Base-by-base conservation (phyloP, 2,113 vertebrate genomes). In the Lophius piscatorius region DNA sequence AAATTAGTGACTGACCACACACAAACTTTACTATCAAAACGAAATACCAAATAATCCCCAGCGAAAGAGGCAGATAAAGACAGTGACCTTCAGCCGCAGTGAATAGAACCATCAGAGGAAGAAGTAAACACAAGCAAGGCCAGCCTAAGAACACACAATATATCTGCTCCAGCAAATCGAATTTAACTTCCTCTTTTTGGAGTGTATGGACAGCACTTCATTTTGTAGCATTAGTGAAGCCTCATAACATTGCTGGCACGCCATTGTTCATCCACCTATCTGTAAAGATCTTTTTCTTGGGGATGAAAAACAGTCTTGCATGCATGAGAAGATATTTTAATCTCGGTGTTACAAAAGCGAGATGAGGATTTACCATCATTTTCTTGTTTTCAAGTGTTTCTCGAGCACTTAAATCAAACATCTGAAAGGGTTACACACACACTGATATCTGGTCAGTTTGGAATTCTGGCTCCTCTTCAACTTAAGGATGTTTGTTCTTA, bases 121-220 rank as follows among this genome's bases (percentile, higher is more conserved):
- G 63, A 70, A 78, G 80, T 78, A 61, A 83, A 86, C 72, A 76
- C 34, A 44, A 71, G 63, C 52, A 61, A 70, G 63, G 73, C 70
- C 48, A 22, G 22, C 17, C 17, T 44, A 63, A 70, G 38, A 78
- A 28, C 24, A 44, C 44, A 54, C 63, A 38, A 68, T 22, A 59
- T 68, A 42, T 59, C 63, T 11, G 28, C 47, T 28, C 0, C 12
- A 57, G 49, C 54, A 68, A 83, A 82, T 81, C 74, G 38, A 56
- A 82, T 86, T 76, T 70, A 56, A 61, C 44, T 4, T 8, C 60
- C 52, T 57, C 74, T 72, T 50, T 36, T 22, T 14, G 29, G 22
- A 0, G 36, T 45, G 60, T 47, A 3, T 0, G 16, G 63, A 50
- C 34, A 11, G 36, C 10, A 12, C 1, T 16, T 60, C 36, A 62